Base-by-base conservation (phyloP, 2,888 invertebrate genomes). In the Falcaria lacertinaria region DNA sequence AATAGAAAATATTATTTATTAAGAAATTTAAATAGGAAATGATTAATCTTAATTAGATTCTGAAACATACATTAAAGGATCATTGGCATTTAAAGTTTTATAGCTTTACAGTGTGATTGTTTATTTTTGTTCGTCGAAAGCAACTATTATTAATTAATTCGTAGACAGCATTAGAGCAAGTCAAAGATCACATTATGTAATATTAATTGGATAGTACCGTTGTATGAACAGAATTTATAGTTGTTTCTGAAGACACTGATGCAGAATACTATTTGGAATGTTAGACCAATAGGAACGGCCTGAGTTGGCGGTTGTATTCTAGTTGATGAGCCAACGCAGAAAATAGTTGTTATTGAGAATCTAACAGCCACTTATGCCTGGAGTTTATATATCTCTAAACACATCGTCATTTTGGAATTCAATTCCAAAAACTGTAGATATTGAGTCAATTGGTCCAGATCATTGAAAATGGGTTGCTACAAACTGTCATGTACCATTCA, bases 251-350 rank as follows among this genome's bases (percentile, higher is more conserved):
- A 11, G 22, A 6, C 22, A 6, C 11, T 3, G 1, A 28, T 28
- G 28, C 28, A 28, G 11, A 7, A 28, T 11, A 7, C 25, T 2
- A 2, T 11, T 11, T 28, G 11, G 7, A 28, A 11, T 7, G 3
- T n/a, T 36, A 19, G n/a, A 7, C 17, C 36, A 22, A 22, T 36
- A 6, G 22, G 13, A 36, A 22, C 22, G 13, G 19, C 6, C 8
- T 14, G 13, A 8, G 5, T 37, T 7, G 37, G 7, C 37, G 22
- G 22, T 16, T 37, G 11, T 37, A 37, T 25, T 37, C 37, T 37
- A 37, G 37, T 37, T 8, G 37, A 37, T 37, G 22, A 14, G 22
- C 22, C 37, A 37, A 37, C 14, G 22, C 37, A 22, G 37, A 37
- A 37, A 37, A 37, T 37, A 37, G 28, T 11, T 11, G 11, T 11